Evolutionary conservation across 2,888 invertebrate genomes (phyloP).

Genomic region (Neoascia interrupta): DNA sequence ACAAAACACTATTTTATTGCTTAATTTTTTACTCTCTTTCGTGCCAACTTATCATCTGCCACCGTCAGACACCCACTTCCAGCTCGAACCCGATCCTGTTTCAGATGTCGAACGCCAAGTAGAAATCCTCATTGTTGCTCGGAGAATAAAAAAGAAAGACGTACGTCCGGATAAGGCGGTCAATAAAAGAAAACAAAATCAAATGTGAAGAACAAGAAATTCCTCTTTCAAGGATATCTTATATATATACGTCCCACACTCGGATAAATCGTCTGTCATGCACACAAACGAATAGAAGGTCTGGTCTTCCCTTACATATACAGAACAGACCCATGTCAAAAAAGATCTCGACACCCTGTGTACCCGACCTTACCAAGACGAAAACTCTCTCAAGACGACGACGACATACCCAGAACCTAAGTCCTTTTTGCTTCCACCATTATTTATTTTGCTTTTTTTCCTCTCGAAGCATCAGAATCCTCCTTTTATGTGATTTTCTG

Average conservation of each 20-base stretch:
- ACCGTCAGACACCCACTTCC: no score
- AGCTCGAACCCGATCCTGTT: no score
- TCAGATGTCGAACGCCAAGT: no score
- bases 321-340: slow-evolving; percentile 57
- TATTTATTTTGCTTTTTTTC: neutral
- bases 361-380: no score
- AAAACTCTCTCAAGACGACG: no score
- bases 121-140: no score
- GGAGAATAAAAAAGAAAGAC: no score
- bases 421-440: slow-evolving; percentile 30
- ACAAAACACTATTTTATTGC: no score
- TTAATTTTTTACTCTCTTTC: no score
- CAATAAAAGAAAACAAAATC: slow-evolving; percentile 23
- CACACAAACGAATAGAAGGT: slow-evolving; percentile 15
- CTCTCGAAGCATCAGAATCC: slow-evolving; percentile 33
- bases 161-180: slow-evolving; percentile 9
- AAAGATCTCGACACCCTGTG: slow-evolving; percentile 48
- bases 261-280: slow-evolving; percentile 47
- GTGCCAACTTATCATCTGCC: no score
- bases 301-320: slow-evolving; percentile 34
- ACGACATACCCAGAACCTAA: no score
- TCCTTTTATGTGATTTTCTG: slow-evolving; percentile 46
- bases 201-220: neutral
- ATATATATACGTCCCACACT: slow-evolving; percentile 2
- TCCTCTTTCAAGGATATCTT: slow-evolving; percentile 20